Evolutionary conservation across 2,797 vertebrate genomes (phyloP), one percentile per base, ranked within the genome.

Genomic region (Hemitrygon akajei): DNA sequence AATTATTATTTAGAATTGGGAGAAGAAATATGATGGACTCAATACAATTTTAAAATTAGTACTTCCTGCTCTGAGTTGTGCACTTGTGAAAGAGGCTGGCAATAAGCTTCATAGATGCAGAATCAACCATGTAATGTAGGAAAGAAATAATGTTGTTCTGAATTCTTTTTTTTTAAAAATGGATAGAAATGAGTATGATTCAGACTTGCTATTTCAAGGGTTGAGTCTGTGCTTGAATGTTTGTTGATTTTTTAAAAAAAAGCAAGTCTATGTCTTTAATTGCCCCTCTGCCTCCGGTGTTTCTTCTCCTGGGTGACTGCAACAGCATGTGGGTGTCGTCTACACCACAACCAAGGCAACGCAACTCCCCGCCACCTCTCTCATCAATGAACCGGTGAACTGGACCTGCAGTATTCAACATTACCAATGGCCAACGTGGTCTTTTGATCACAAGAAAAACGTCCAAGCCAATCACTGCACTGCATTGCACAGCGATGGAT

Each of bases 11-110:
- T 18, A 69, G 87, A 91, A 10, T 7, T 73, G 71, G 63, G 34
- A 91, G 66, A 22, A 63, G 58, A 22, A 58, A 84, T 56, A 5
- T 47, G 47, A 5, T 81, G 4, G 58, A 63, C 30, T 34, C 27
- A 69, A 34, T 69, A n/a, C n/a, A 30, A 66, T 16, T 91, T 69
- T 37, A 16, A 91, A 69, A 69, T 22, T 18, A 69, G 18, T 16
- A 91, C 58, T n/a, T 58, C 58, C 30, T 58, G 34, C 63, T 91
- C 69, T 22, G 34, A 18, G 60, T 91, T 91, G 30, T 69, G 69
- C 66, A 71, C 34, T 91, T 91, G 37, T 91, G 63, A 66, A 71
- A 69, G 34, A 91, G 66, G 66, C 87, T 91, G 87, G n/a, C 34
- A 34, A 11, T 34, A 71, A 71, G n/a, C 34, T 91, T 63, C 14